phyloP scores from a whole-genome alignment of 2,113 vertebrate genomes.

The Chascanopsetta lugubris region DNA sequence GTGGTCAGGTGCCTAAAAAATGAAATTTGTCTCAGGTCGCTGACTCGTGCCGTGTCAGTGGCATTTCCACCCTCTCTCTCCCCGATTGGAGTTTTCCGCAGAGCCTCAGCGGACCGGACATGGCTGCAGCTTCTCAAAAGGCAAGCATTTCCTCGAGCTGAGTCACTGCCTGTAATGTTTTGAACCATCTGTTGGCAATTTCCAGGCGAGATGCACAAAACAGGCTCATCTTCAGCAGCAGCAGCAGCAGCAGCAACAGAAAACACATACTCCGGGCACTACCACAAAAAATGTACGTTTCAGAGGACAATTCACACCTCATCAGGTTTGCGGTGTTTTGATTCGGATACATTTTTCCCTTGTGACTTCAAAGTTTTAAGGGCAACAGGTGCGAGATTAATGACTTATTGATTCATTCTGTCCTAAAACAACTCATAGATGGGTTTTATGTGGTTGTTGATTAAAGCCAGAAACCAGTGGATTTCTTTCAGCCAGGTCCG shows the following conservation, averaged over 20 bases:
- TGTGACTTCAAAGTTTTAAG: background rate
- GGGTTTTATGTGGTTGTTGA: constrained; percentile 4
- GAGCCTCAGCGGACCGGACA: constrained; percentile 39
- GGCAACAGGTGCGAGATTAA: background rate
- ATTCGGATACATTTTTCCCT: background rate
- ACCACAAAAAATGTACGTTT: constrained; percentile 28
- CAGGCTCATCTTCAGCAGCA: constrained; percentile 59
- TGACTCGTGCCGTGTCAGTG: background rate
- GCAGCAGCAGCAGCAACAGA: constrained; percentile 42
- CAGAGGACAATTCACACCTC: constrained; percentile 13
- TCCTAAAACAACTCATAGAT: constrained; percentile 1
- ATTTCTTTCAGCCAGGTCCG: constrained; percentile 1
- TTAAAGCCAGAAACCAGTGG: background rate
- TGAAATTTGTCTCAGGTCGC: background rate
- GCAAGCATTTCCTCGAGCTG: constrained; percentile 52
- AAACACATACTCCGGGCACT: constrained; percentile 42
- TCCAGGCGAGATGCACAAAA: constrained; percentile 52
- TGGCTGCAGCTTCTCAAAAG: constrained; percentile 40
- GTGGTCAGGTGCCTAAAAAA: constrained; percentile 10
- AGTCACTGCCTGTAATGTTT: constrained; percentile 64
- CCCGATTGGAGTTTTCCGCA: constrained; percentile 20
- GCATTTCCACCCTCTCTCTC: constrained; percentile 7
- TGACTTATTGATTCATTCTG: background rate
- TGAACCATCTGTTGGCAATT: constrained; percentile 67
- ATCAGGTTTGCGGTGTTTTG: background rate